Percentiles rank a stretch among this genome's conserved stretches.
Evolutionary conservation across 2,888 invertebrate species (phyloP).

Genomic region (Watsonalla binaria): DNA sequence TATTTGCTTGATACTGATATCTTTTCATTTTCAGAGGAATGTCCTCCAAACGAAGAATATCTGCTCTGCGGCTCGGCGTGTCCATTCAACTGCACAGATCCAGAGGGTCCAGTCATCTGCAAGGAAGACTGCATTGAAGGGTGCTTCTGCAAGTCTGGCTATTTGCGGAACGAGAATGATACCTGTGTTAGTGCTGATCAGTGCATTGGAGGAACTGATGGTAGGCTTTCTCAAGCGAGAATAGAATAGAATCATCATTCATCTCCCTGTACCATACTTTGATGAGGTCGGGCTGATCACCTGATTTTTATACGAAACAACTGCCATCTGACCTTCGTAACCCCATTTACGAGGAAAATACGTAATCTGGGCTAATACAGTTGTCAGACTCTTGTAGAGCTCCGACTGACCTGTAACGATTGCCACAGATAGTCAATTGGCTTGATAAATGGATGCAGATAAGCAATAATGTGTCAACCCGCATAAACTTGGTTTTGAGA

Average conservation of each 20-base stretch:
- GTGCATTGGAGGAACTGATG: conserved; percentile 35
- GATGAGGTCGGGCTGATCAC: too few relatives aligned
- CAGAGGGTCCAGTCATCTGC: conserved; percentile 45
- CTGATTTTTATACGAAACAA: too few relatives aligned
- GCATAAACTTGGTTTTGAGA: too few relatives aligned
- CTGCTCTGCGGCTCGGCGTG: conserved; percentile 62
- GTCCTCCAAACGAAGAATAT: conserved; percentile 64
- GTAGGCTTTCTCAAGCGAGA: conserved; percentile 16
- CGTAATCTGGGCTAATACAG: too few relatives aligned
- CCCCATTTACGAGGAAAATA: too few relatives aligned
- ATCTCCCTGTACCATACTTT: too few relatives aligned
- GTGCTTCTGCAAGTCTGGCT: conserved; percentile 64
- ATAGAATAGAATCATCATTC: neutral
- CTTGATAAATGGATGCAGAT: too few relatives aligned
- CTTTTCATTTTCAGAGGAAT: conserved; percentile 43
- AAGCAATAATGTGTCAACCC: too few relatives aligned
- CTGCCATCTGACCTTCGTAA: too few relatives aligned
- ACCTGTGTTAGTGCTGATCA: conserved; percentile 54
- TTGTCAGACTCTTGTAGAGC: too few relatives aligned
- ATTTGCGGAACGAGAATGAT: conserved; percentile 55
- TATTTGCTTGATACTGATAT: neutral
- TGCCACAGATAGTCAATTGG: too few relatives aligned
- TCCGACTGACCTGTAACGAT: too few relatives aligned
- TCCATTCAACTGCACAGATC: conserved; percentile 56
- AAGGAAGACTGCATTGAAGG: conserved; percentile 57